Evolutionary conservation across 2,888 invertebrate species (phyloP).

Genomic region (Zygogramma bicolorata): DNA sequence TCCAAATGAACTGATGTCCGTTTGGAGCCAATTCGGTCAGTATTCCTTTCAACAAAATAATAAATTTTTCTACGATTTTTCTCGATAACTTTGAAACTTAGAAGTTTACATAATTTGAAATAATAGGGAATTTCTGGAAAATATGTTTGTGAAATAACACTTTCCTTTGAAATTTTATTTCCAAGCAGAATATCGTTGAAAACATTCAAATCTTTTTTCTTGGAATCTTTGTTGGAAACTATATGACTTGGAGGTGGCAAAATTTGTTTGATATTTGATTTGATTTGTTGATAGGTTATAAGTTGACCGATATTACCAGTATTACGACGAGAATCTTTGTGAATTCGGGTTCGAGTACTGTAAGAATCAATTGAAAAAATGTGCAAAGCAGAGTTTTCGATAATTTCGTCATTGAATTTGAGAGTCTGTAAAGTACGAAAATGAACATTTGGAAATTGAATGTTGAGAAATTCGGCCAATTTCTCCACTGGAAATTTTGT

Average conservation of each 20-base stretch:
- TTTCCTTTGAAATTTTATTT: not conserved
- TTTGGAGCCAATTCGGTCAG: too few relatives aligned
- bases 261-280: not conserved
- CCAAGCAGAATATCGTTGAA: not conserved
- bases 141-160: not conserved
- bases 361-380: not conserved
- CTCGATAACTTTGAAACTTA: constrained; percentile 1
- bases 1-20: too few relatives aligned
- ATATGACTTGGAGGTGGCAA: not conserved
- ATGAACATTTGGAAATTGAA: not conserved
- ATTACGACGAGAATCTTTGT: not conserved
- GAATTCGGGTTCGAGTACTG: constrained; percentile 1
- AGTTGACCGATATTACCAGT: not conserved
- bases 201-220: not conserved
- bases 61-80: constrained; percentile 9
- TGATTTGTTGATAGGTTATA: not conserved
- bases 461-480: not conserved
- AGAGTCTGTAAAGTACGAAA: constrained; percentile 5
- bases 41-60: too few relatives aligned
- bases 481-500: constrained; percentile 1
- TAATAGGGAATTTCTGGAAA: constrained; percentile 6
- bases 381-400: not conserved
- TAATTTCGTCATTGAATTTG: not conserved
- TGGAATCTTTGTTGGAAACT: not conserved
- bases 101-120: constrained; percentile 4